A percentile compares a stretch with the other conserved stretches of the same genome.
Conservation (phyloP, 1,140 invertebrate species). For the Drosophila pseudoobscura region DNA sequence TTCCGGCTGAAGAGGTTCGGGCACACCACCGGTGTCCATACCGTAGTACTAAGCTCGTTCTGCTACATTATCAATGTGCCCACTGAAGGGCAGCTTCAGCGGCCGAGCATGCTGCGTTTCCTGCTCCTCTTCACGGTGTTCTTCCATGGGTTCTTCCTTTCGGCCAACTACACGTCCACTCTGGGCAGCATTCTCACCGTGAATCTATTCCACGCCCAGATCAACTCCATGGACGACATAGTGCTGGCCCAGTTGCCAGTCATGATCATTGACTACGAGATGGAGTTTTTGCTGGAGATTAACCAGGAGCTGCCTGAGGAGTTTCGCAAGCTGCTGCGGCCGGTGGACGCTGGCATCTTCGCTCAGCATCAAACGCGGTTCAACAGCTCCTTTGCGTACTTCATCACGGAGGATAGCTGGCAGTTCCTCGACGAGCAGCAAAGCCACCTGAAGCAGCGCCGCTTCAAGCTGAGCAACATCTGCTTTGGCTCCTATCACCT, state of each 20-base stretch:
- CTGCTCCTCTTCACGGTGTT: slow-evolving; percentile 56
- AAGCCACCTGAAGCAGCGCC: slow-evolving; percentile 51
- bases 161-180: slow-evolving; percentile 69
- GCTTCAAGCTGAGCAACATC: slow-evolving; percentile 67
- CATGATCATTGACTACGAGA: slow-evolving; percentile 76
- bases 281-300: slow-evolving; percentile 59
- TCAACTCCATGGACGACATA: slow-evolving; percentile 71
- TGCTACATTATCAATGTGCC: slow-evolving; percentile 71
- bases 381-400: slow-evolving; percentile 70
- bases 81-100: slow-evolving; percentile 45
- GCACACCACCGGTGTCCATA: not conserved
- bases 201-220: slow-evolving; percentile 68
- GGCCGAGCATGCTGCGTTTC: slow-evolving; percentile 47
- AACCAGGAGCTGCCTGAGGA: slow-evolving; percentile 43
- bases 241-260: slow-evolving; percentile 62
- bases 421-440: slow-evolving; percentile 70
- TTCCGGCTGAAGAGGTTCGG: slow-evolving; percentile 41
- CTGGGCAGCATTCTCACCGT: slow-evolving; percentile 74
- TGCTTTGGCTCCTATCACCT: slow-evolving; percentile 72
- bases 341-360: slow-evolving; percentile 62
- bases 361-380: slow-evolving; percentile 50
- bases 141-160: slow-evolving; percentile 72
- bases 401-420: slow-evolving; percentile 70
- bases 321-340: slow-evolving; percentile 49
- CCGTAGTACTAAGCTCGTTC: slow-evolving; percentile 40